Evolutionary conservation across 92 coral and sea anemone species (phyloP), one percentile per base, ranked within the genome.

Genomic region (Paramuricea clavata): DNA sequence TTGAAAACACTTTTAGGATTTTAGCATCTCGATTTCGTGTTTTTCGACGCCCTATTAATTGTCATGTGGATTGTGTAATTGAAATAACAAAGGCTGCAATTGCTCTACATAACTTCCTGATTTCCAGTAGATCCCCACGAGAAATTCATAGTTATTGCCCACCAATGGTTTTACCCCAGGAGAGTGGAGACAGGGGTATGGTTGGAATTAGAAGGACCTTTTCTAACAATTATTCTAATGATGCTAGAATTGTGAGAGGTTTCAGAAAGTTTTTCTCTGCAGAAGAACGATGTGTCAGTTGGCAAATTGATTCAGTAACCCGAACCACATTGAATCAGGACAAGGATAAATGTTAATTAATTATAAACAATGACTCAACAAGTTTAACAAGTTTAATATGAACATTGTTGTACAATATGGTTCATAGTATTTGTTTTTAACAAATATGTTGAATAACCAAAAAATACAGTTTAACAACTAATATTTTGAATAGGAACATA

Each of bases 1-100:
- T 34, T 31, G 75, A 69, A 39, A 69, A 69, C 49, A 34, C 75
- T 39, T 69, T 69, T 10, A 44, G 75, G 5, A 69, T 69, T 33
- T 34, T 69, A n/a, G 75, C 75, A 39, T 31, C 44, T 17, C 75
- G 75, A 0, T 69, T 31, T 31, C 43, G 75, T 7, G 49, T 69
- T n/a, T 47, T 30, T 31, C 44, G 75, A 33, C 49, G 44, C 21
- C 49, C 44, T 21, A 69, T 69, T 39, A 69, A 31, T 31, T 31
- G 44, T 15, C 49, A 31, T 31, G 44, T 34, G 23, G 44, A 31
- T n/a, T 11, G 49, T 31, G 75, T 39, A 60, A 28, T 33, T 19
- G 30, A 31, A 10, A 39, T 39, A 4, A 10, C 44, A 39, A 4
- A 4, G 44, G 44, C 5, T 39, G 44, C 44, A 39, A 39, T 39